Conservation (phyloP, 2,888 invertebrate species). For the Yponomeuta evonymella region DNA sequence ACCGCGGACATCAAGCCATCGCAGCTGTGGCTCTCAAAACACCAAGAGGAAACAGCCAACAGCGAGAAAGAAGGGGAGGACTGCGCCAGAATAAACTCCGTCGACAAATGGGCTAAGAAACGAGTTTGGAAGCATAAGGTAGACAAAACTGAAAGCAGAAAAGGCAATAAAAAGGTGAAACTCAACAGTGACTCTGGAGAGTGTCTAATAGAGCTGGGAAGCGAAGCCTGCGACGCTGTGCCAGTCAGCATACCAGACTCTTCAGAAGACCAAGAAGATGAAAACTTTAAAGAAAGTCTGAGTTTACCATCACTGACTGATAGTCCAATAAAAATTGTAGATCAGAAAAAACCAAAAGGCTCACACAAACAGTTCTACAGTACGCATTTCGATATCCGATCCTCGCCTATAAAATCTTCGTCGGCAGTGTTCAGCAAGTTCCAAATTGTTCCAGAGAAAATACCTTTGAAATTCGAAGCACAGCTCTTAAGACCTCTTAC, state of each 20-base stretch:
- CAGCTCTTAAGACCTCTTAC: conserved; percentile 51
- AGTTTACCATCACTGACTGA: background rate
- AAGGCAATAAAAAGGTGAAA: conserved; percentile 48
- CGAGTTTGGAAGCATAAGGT: conserved; percentile 51
- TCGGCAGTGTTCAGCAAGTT: conserved; percentile 61
- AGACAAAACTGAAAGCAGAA: conserved; percentile 32
- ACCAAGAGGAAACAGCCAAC: conserved; percentile 33
- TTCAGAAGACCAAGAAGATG: background rate
- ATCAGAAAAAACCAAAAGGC: background rate
- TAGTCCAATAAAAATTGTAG: background rate
- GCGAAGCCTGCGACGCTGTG: conserved; percentile 28
- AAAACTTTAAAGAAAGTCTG: background rate
- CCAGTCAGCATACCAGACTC: background rate
- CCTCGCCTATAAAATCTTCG: conserved; percentile 64
- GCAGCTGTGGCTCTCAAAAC: conserved; percentile 32
- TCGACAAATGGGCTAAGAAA: conserved; percentile 55
- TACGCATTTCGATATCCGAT: conserved; percentile 64
- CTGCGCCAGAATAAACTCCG: conserved; percentile 53
- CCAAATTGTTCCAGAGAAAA: conserved; percentile 58
- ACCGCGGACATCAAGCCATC: conserved; percentile 29
- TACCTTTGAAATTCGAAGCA: conserved; percentile 48
- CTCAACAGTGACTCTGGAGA: conserved; percentile 42
- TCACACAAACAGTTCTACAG: conserved; percentile 54
- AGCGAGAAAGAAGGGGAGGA: conserved; percentile 43
- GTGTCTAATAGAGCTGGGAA: conserved; percentile 40